Percentiles rank a stretch among this genome's conserved stretches.
These are phyloP conservation scores for Operophtera brumata DNA, from an alignment of 2,888 invertebrate species.

Conservation along the genomic window DNA sequence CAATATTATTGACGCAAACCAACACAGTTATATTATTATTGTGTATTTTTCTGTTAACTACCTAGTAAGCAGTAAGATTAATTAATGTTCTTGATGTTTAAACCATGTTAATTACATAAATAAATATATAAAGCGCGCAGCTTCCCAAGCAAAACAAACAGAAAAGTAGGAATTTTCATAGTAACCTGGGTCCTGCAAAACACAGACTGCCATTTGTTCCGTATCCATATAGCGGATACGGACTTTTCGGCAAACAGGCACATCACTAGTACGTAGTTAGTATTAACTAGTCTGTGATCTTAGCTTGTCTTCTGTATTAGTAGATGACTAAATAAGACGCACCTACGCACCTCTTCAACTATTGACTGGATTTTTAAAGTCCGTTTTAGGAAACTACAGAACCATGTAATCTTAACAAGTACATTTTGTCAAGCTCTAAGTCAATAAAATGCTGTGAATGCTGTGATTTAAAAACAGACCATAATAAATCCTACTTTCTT, in stretches of 20 bases:
- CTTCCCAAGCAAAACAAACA: conserved; percentile 3
- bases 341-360: conserved; percentile 54
- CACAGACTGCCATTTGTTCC: too few relatives aligned
- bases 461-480: too few relatives aligned
- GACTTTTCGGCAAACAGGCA: neutral
- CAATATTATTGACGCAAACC: conserved; percentile 18
- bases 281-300: conserved; percentile 1
- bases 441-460: too few relatives aligned
- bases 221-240: conserved; percentile 1
- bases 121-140: conserved; percentile 1
- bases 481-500: too few relatives aligned
- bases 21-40: too few relatives aligned
- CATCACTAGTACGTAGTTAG: too few relatives aligned
- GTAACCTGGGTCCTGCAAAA: conserved; percentile 6
- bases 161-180: neutral
- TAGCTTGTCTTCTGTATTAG: conserved; percentile 57
- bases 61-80: too few relatives aligned
- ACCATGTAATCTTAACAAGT: neutral
- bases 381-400: conserved; percentile 1
- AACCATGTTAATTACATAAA: too few relatives aligned
- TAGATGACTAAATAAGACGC: conserved; percentile 58
- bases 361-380: conserved; percentile 31
- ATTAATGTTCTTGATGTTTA: too few relatives aligned
- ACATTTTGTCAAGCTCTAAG: too few relatives aligned
- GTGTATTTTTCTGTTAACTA: too few relatives aligned